Evolutionary conservation across 2,888 invertebrate genomes (phyloP), one percentile per base, ranked within the genome.

Genomic region (Mayetiola destructor): DNA sequence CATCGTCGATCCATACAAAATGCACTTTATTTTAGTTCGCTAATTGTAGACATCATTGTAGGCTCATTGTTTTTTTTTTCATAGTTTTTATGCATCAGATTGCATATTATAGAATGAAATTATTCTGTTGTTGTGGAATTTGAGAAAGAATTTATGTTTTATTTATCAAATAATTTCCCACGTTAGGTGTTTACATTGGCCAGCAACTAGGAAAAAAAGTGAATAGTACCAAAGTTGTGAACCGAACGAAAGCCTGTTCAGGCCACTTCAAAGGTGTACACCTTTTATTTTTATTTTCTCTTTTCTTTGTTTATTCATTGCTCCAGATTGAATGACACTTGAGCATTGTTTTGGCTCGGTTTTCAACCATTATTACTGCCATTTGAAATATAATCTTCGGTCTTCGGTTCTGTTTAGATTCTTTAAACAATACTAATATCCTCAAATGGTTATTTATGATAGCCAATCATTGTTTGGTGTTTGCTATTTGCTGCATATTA

Each of bases 331-430:
- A 48, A 48, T 48, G 27, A 48, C 27, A 48, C 27, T 27, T 27
- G 3, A 1, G 5, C 29, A 48, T 48, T 42, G 42, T 42, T n/a
- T 48, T 18, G 12, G n/a, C n/a, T n/a, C n/a, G n/a, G n/a, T n/a
- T n/a, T n/a, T 20, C 39, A 5, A 42, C 2, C 42, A 23, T 42
- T 27, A 42, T 42, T 48, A 23, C 14, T 2, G 23, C 2, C 2
- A n/a, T n/a, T 48, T 48, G 48, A 48, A 48, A 48, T 48, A 48
- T 48, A 48, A 48, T 48, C 14, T n/a, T n/a, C n/a, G n/a, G n/a
- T n/a, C n/a, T n/a, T n/a, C n/a, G n/a, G n/a, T n/a, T n/a, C n/a
- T n/a, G n/a, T n/a, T n/a, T n/a, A n/a, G 14, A 48, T 40, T 40
- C 21, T 40, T 40, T 40, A 40, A 40, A 40, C 21, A 40, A 40